Evolutionary conservation across 1,140 invertebrate genomes (phyloP), one percentile per base, ranked within the genome.

Genomic region (Gerris buenoi): DNA sequence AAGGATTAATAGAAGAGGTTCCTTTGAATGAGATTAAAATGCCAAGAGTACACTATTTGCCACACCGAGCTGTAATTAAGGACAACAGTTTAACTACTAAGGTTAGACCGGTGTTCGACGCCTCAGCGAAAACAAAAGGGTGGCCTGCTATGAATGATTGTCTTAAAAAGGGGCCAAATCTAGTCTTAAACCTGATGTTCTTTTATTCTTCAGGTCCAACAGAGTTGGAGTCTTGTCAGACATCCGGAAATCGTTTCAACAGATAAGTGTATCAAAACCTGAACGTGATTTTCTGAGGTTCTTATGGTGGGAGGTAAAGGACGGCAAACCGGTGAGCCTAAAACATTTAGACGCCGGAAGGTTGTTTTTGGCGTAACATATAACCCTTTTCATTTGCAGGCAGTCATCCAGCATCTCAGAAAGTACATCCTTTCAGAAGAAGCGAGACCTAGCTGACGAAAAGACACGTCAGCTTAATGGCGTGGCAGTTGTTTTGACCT

Each of bases 361-460:
- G 26, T 65, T 2, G 25, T 65, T 61, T 65, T 65, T 59, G 65
- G 65, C 15, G 65, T 65, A 26, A 56, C 65, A 3, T 33, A 27
- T 14, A 65, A 33, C 26, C 65, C 65, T 14, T 65, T 65, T 23
- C 10, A 56, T 15, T 56, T 65, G 14, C 27, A 65, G 25, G 28
- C 65, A 23, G 2, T 2, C 23, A 65, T 65, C 26, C 2, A 65
- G 18, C 33, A 56, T 13, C 65, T 65, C 22, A 33, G 25, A 27
- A 33, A 64, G 18, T n/a, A n/a, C n/a, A n/a, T n/a, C n/a, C n/a
- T n/a, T n/a, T n/a, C n/a, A n/a, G n/a, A n/a, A n/a, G 27, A 18
- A 65, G 13, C 28, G 18, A 27, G 5, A 25, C n/a, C 28, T n/a
- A 14, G 28, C 25, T 18, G 25, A 65, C 15, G 27, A 33, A 15